Base-by-base conservation (phyloP, 2,888 invertebrate species). In the Empis stercorea region DNA sequence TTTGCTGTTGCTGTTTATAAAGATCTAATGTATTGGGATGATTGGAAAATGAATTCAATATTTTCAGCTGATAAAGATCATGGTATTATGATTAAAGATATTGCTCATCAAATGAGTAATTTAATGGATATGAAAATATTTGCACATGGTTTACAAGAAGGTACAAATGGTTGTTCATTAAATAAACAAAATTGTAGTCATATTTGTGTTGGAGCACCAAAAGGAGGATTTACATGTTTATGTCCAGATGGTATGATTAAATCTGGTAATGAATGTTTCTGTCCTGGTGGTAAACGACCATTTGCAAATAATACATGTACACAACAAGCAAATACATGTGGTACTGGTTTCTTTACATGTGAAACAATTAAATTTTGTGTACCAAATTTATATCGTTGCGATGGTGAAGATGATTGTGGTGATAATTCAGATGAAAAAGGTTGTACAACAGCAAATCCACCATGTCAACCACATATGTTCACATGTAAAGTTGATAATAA, bases 1-100 rank as follows among this genome's bases (percentile, higher is more conserved):
- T 92, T 89, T 61, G 84, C 88, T 0, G 82, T 92, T 0, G 87
- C 84, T 0, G 81, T 92, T 0, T 81, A 86, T 59, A 92, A 92
- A 66, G 83, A 86, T 58, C 76, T 77, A 55, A 79, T 93, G 75
- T 91, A 84, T 60, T 92, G 91, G 91, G 86, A 91, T 59, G 92
- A 92, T 63, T 89, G 87, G 88, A 83, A 82, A 56, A 78, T 79
- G 43, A 81, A 83, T 49, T 78, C 81, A 23, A 82, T 91, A 47
- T 86, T 85, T 59, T 75, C 80, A 6, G 84, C 86, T 0, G 85
- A 88, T 57, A 91, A 89, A 62, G 81, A 84, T 60, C 76, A 78
- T 43, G 85, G 85, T 0, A 69, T 73, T 3, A 78, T 78, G 27
- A 72, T 83, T 13, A 66, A 72, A 11, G 73, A 74, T 0, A 73